Conservation (phyloP, 37 sponge, comb jelly and placozoan species). For the Chondrilla cf. caribensis region DNA sequence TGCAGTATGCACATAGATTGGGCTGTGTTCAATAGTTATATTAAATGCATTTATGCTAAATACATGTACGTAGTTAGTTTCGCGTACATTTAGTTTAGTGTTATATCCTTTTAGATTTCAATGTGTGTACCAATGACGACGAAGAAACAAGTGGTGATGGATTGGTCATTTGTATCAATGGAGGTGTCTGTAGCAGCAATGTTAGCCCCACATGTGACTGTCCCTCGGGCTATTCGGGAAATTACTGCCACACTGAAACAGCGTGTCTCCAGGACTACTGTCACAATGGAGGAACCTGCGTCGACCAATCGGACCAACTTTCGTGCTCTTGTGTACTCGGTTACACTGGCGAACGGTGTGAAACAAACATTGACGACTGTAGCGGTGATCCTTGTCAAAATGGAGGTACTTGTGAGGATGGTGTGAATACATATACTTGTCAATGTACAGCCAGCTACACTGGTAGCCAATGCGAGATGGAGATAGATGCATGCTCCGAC, state of each 20-base stretch:
- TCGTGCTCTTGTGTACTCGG: conserved; percentile 30
- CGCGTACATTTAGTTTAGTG: too few species aligned
- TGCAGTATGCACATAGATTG: too few species aligned
- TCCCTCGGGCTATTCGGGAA: conserved; percentile 10
- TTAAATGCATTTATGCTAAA: too few species aligned
- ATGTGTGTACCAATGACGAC: background rate
- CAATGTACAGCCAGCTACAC: conserved; percentile 38
- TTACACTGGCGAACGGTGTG: background rate
- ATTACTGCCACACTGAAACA: background rate
- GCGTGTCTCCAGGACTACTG: conserved; percentile 13
- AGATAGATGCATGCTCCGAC: conserved; percentile 2
- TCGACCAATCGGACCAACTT: background rate
- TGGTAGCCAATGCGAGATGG: conserved; percentile 18
- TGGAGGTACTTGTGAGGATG: conserved; percentile 52
- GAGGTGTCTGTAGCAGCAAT: background rate
- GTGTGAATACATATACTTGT: conserved; percentile 32
- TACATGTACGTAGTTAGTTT: too few species aligned
- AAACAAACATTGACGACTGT: conserved; percentile 23
- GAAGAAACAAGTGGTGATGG: too few species aligned
- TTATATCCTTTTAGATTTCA: background rate
- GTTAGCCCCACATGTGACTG: background rate
- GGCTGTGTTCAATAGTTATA: too few species aligned
- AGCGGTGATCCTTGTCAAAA: conserved; percentile 6
- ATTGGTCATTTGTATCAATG: conserved; percentile 16
- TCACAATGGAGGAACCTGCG: conserved; percentile 28